Conservation (phyloP, 1,140 invertebrate genomes). For the Zaprionus gabonicus region DNA sequence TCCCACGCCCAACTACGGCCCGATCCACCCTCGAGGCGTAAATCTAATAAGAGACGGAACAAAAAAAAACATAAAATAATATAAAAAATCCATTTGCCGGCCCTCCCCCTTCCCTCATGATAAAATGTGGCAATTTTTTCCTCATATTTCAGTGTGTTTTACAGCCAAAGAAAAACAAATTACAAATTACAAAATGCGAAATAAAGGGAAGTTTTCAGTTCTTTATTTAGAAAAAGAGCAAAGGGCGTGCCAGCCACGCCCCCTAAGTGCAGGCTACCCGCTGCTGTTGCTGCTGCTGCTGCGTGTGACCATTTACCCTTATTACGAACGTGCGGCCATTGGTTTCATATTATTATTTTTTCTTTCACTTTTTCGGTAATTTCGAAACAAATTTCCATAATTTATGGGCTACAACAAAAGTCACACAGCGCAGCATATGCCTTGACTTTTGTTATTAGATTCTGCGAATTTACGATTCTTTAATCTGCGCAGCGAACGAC, state of each 20-base stretch:
- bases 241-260: conserved; percentile 58
- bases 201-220: conserved; percentile 69
- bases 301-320: conserved; percentile 72
- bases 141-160: conserved; percentile 73
- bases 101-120: background rate
- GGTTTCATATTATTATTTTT: conserved; percentile 29
- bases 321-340: conserved; percentile 48
- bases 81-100: conserved; percentile 62
- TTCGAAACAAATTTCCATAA: conserved; percentile 75
- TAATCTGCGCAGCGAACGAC: conserved; percentile 26
- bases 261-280: conserved; percentile 36
- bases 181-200: conserved; percentile 76
- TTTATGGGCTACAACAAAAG: conserved; percentile 78
- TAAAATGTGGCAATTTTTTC: conserved; percentile 78
- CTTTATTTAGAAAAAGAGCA: conserved; percentile 27
- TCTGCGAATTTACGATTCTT: conserved; percentile 73
- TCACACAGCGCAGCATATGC: conserved; percentile 72
- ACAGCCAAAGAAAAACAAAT: conserved; percentile 70
- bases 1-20: conserved; percentile 53
- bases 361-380: conserved; percentile 54
- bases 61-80: conserved; percentile 34
- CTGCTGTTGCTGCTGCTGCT: conserved; percentile 31
- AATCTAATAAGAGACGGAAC: conserved; percentile 61
- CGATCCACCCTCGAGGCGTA: conserved; percentile 35
- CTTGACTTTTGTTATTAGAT: conserved; percentile 66